These are phyloP conservation scores for Nerophis ophidion DNA, from an alignment of 2,113 vertebrate genomes.

Conservation along the genomic window DNA sequence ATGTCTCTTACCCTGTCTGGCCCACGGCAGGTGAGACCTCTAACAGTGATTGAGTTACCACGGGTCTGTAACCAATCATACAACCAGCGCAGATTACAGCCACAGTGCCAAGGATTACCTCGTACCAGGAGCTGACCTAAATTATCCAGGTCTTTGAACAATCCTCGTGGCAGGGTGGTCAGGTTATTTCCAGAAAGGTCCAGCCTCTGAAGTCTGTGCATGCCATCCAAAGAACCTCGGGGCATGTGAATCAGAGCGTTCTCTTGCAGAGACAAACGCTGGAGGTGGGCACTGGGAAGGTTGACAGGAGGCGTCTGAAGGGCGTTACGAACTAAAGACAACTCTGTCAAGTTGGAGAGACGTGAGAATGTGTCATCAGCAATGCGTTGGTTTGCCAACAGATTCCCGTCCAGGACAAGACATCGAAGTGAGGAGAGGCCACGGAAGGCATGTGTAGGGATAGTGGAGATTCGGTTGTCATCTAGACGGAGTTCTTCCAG, in stretches of 20 bases:
- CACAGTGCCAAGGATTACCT: slow-evolving; percentile 96
- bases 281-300: slow-evolving; percentile 79
- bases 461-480: slow-evolving; percentile 93
- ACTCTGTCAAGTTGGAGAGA: slow-evolving; percentile 84
- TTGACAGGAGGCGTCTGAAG: slow-evolving; percentile 84
- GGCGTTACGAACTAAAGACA: slow-evolving; percentile 88
- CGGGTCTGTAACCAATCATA: slow-evolving; percentile 84
- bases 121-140: slow-evolving; percentile 82
- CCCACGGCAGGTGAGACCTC: slow-evolving; percentile 85
- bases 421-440: slow-evolving; percentile 82
- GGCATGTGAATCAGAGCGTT: slow-evolving; percentile 89
- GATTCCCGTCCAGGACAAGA: slow-evolving; percentile 89
- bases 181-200: slow-evolving; percentile 94
- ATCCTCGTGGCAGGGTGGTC: slow-evolving; percentile 82
- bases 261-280: slow-evolving; percentile 86
- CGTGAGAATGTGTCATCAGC: slow-evolving; percentile 93
- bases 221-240: slow-evolving; percentile 78
- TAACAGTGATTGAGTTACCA: slow-evolving; percentile 80
- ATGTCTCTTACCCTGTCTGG: slow-evolving; percentile 84
- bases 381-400: slow-evolving; percentile 91
- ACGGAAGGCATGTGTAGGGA: slow-evolving; percentile 87
- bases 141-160: slow-evolving; percentile 85
- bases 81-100: slow-evolving; percentile 88
- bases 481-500: slow-evolving; percentile 90
- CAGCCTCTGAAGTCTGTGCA: slow-evolving; percentile 79